These are phyloP conservation scores for Setophaga kirtlandii DNA, from an alignment of 2,113 vertebrate genomes.

Conservation along the genomic window DNA sequence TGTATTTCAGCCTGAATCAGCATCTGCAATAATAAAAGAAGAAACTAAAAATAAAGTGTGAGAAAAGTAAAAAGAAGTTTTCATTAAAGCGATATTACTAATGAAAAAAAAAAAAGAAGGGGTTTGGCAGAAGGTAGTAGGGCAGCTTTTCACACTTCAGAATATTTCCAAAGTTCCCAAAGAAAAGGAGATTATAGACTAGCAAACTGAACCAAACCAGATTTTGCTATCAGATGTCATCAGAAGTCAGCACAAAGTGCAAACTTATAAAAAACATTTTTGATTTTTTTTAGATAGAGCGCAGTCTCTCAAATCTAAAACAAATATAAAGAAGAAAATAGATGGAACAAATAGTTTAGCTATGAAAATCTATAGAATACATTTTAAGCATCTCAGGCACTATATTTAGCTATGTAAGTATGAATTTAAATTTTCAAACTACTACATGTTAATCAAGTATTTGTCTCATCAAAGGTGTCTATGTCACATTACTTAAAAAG, in stretches of 20 bases:
- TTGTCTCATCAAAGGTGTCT: background rate
- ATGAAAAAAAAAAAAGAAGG: background rate
- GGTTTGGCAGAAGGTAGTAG: background rate
- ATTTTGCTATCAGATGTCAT: background rate
- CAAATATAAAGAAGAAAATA: background rate
- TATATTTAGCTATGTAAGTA: background rate
- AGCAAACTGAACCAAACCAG: background rate
- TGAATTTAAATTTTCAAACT: background rate
- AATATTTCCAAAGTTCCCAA: background rate
- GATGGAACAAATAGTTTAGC: background rate
- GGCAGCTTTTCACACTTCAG: background rate
- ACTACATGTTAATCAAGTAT: background rate
- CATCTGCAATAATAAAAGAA: background rate
- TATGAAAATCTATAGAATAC: background rate
- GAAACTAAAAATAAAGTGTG: background rate
- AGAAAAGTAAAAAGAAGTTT: background rate
- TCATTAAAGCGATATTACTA: background rate
- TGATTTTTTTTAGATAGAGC: background rate
- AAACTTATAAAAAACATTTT: background rate
- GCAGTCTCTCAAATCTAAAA: background rate
- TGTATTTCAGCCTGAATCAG: background rate
- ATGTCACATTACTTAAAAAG: background rate
- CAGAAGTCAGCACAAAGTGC: background rate
- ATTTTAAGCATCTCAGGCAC: background rate
- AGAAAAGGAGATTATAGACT: background rate